A percentile compares a stretch with the other conserved stretches of the same genome.
phyloP scores from a whole-genome alignment of 2,888 invertebrate genomes.

The Agrotis clavis region DNA sequence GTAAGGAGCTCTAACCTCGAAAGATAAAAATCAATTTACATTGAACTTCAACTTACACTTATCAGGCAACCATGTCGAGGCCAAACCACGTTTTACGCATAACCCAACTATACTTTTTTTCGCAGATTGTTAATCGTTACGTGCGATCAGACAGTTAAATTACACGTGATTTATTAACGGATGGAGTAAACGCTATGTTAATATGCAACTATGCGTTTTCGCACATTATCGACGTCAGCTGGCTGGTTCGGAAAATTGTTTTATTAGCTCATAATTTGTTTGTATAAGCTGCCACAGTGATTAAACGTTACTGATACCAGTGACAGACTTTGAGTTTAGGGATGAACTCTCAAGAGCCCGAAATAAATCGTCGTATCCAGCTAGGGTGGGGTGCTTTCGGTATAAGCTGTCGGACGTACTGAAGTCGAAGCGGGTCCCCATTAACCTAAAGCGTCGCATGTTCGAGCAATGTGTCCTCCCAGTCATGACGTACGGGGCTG shows the following conservation, averaged over 20 bases:
- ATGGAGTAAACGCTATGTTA: conserved; percentile 30
- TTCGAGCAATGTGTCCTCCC: too few species aligned
- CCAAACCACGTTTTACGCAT: conserved; percentile 50
- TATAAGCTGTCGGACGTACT: too few species aligned
- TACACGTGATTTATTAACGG: conserved; percentile 57
- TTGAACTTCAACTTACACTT: conserved; percentile 52
- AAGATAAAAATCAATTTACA: conserved; percentile 19
- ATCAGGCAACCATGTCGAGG: conserved; percentile 21
- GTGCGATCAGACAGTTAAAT: conserved; percentile 45
- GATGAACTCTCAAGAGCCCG: too few species aligned
- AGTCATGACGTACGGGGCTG: too few species aligned
- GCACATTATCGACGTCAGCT: conserved; percentile 26
- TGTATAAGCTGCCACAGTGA: neutral
- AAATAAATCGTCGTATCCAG: too few species aligned
- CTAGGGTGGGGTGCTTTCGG: too few species aligned
- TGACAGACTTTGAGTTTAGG: too few species aligned
- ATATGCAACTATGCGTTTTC: conserved; percentile 36
- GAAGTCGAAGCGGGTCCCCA: too few species aligned
- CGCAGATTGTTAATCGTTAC: conserved; percentile 49
- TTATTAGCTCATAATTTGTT: conserved; percentile 20
- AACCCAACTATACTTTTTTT: conserved; percentile 34
- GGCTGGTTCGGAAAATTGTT: conserved; percentile 20
- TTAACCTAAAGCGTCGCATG: too few species aligned
- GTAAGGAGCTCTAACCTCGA: neutral
- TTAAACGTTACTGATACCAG: conserved; percentile 22